These are phyloP conservation scores for Lingula anatina DNA, from an alignment of 2,888 invertebrate species.

Conservation along the genomic window DNA sequence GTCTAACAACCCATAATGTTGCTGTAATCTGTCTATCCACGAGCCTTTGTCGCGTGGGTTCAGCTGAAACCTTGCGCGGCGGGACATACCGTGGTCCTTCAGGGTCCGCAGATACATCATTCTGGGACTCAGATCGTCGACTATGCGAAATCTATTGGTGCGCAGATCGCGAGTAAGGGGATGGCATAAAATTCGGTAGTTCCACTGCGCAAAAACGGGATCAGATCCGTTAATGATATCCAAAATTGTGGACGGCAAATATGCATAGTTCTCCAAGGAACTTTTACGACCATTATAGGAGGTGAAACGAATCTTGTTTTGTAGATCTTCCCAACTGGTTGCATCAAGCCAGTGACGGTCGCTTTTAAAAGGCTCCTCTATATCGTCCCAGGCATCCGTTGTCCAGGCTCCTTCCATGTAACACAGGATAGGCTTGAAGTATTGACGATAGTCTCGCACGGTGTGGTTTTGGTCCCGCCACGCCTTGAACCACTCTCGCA, in stretches of 20 bases:
- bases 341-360: slow-evolving; percentile 30
- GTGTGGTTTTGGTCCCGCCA: slow-evolving; percentile 25
- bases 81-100: slow-evolving; percentile 7
- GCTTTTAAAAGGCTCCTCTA: slow-evolving; percentile 27
- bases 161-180: slow-evolving; percentile 18
- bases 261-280: slow-evolving; percentile 26
- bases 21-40: too few species aligned
- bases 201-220: slow-evolving; percentile 29
- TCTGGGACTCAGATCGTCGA: slow-evolving; percentile 18
- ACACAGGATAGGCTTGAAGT: slow-evolving; percentile 24
- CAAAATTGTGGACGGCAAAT: slow-evolving; percentile 27
- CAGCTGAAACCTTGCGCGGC: slow-evolving; percentile 8
- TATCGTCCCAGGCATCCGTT: slow-evolving; percentile 13
- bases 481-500: slow-evolving; percentile 38
- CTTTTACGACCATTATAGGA: slow-evolving; percentile 26
- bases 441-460: slow-evolving; percentile 23
- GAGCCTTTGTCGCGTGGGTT: slow-evolving; percentile 7
- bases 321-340: slow-evolving; percentile 24
- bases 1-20: slow-evolving; percentile 17
- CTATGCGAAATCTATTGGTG: slow-evolving; percentile 8
- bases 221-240: slow-evolving; percentile 14
- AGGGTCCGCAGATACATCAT: slow-evolving; percentile 9
- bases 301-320: slow-evolving; percentile 20
- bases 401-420: slow-evolving; percentile 29
- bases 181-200: slow-evolving; percentile 26